A percentile compares a stretch with the other conserved stretches of the same genome.
phyloP scores from a whole-genome alignment of 2,113 vertebrate genomes.

The Acinonyx jubatus region DNA sequence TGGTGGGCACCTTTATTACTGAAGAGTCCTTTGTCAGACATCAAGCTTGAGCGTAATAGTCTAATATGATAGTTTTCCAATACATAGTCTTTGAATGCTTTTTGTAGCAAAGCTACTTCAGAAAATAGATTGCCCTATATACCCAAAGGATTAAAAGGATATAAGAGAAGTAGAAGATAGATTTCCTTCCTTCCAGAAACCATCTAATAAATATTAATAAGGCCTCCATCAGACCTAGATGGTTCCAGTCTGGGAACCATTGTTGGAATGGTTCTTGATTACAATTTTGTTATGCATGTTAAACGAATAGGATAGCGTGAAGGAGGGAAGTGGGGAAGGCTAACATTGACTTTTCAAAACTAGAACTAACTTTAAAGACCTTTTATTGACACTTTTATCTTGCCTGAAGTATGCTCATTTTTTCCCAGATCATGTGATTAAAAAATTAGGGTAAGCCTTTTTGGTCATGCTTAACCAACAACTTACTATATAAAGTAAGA shows the following conservation, averaged over 20 bases:
- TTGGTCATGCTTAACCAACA: background rate
- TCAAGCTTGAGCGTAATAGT: background rate
- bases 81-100: background rate
- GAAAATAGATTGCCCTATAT: constrained; percentile 18
- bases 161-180: background rate
- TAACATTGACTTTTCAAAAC: background rate
- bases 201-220: constrained; percentile 14
- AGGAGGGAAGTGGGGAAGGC: background rate
- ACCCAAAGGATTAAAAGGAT: background rate
- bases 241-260: background rate
- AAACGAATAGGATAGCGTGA: background rate
- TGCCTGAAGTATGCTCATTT: background rate
- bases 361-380: background rate
- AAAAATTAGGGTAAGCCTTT: background rate
- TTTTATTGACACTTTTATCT: background rate
- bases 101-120: background rate
- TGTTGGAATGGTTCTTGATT: background rate
- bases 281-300: background rate
- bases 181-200: background rate
- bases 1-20: background rate
- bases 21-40: background rate
- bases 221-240: background rate
- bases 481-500: constrained; percentile 7
- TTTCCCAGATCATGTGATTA: background rate
- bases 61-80: constrained; percentile 29